Evolutionary conservation across 2,113 vertebrate species (phyloP).

Genomic region (Aepyceros melampus): DNA sequence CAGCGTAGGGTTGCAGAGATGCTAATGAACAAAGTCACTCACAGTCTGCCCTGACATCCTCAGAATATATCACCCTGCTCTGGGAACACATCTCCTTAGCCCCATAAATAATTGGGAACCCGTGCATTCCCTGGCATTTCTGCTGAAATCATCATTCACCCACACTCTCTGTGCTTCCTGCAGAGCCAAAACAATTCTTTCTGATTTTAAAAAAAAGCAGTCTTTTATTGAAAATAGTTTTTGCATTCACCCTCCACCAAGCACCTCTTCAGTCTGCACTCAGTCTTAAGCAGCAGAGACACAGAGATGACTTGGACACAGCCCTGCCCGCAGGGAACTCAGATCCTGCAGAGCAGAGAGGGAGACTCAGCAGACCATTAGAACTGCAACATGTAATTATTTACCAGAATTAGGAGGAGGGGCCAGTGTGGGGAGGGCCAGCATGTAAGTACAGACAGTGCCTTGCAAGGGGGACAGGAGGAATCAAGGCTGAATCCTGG

Average conservation of each 20-base stretch:
- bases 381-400: neutral
- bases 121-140: slow-evolving; percentile 9
- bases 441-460: neutral
- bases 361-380: neutral
- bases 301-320: neutral
- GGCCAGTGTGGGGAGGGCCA: neutral
- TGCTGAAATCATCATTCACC: slow-evolving; percentile 60
- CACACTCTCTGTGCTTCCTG: slow-evolving; percentile 32
- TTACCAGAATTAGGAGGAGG: neutral
- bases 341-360: neutral
- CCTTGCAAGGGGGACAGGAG: neutral
- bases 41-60: neutral
- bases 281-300: neutral
- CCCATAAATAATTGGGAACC: slow-evolving; percentile 65
- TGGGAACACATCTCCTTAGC: neutral
- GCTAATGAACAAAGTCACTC: neutral
- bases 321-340: neutral
- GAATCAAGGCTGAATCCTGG: neutral
- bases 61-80: neutral
- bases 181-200: slow-evolving; percentile 18
- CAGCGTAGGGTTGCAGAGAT: neutral
- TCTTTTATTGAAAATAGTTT: neutral
- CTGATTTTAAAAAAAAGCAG: neutral
- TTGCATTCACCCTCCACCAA: neutral
- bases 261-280: neutral